These are phyloP conservation scores for Vulpes vulpes DNA, from an alignment of 2,113 vertebrate species.

Conservation along the genomic window DNA sequence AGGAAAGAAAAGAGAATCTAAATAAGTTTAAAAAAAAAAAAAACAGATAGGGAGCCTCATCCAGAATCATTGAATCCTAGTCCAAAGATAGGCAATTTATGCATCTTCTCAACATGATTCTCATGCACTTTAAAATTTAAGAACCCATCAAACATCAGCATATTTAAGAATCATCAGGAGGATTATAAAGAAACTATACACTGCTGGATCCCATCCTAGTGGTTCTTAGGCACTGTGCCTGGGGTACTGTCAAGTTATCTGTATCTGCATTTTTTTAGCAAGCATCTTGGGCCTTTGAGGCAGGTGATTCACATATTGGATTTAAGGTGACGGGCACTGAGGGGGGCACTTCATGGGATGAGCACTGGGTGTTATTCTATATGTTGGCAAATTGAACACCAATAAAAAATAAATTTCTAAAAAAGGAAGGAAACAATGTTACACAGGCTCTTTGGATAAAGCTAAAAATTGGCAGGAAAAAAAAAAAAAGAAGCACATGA, in stretches of 20 bases:
- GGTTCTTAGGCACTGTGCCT: not conserved
- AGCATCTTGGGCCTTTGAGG: not conserved
- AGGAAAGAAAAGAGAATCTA: not conserved
- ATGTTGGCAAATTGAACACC: too few relatives aligned
- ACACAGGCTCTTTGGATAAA: not conserved
- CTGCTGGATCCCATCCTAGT: not conserved
- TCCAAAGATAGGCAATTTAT: not conserved
- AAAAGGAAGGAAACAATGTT: not conserved
- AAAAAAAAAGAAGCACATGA: not conserved
- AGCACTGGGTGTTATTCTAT: too few relatives aligned
- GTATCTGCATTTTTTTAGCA: not conserved
- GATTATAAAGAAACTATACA: not conserved
- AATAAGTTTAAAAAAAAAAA: not conserved
- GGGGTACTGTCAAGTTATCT: not conserved
- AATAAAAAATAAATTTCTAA: too few relatives aligned
- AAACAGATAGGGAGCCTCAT: not conserved
- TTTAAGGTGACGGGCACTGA: too few relatives aligned
- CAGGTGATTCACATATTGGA: not conserved
- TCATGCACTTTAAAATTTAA: not conserved
- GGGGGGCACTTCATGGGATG: too few relatives aligned
- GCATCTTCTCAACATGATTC: not conserved
- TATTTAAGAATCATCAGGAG: not conserved
- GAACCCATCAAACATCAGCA: not conserved
- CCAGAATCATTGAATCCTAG: not conserved
- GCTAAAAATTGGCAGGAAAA: not conserved